Evolutionary conservation across 2,888 invertebrate species (phyloP), one percentile per base, ranked within the genome.

Genomic region (Pseudococcus jackbeardsleyi): DNA sequence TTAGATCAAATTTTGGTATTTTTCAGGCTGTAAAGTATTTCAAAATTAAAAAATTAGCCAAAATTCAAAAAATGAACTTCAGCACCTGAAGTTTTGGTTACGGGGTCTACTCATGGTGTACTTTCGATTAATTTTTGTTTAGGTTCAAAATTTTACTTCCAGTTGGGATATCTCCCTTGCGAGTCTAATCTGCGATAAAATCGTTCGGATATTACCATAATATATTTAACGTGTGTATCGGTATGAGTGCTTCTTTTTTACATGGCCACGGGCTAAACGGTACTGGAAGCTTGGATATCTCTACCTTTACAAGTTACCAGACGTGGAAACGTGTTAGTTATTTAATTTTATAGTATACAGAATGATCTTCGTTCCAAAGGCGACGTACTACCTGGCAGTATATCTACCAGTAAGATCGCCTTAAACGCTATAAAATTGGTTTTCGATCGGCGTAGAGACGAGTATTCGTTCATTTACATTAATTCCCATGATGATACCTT

Each of bases 401-500:
- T 19, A 64, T 33, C 26, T 33, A 7, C 7, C 22, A 22, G 19
- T 22, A 22, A 0, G 64, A 19, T 22, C 22, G 64, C 19, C 50
- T 50, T 50, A 22, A 22, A 22, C 64, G 6, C 0, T 9, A 8
- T 22, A 22, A 64, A 64, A 64, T 64, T 64, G 22, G 19, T 64
- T 64, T 64, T 64, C 64, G 64, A 64, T 64, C 64, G 64, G 64
- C 19, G 22, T 64, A 64, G 19, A 50, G 19, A 50, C 64, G 19
- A 64, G 19, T 64, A 22, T 9, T 22, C 5, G 22, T 64, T 64
- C 64, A 64, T 64, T 64, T 64, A 64, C 22, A 64, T 64, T 64
- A 64, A 64, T 64, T 22, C 64, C 19, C 64, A 19, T 50, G 50
- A 50, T 50, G 50, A 50, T 50, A 50, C 50, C 15, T 17, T 8